Evolutionary conservation across 2,113 vertebrate species (phyloP).

Genomic region (Spizaetus ornatus): DNA sequence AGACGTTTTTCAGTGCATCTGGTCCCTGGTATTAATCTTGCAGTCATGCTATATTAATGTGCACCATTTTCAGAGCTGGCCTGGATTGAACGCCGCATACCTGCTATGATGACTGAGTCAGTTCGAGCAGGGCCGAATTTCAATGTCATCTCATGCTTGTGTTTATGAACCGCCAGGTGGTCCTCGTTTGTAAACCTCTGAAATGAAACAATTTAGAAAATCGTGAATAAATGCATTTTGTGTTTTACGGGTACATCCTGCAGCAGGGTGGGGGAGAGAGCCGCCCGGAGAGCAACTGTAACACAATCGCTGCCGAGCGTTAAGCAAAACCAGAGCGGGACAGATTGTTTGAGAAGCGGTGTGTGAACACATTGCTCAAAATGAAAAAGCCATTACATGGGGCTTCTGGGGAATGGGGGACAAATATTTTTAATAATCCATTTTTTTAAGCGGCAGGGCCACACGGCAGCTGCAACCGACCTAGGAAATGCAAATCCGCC

Average conservation of each 20-base stretch:
- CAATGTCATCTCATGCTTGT: slow-evolving; percentile 98
- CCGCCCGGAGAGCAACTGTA: neutral
- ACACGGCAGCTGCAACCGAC: neutral
- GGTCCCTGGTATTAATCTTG: slow-evolving; percentile 67
- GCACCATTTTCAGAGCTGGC: slow-evolving; percentile 12
- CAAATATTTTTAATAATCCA: slow-evolving; percentile 54
- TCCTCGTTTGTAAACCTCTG: slow-evolving; percentile 99
- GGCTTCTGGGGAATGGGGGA: neutral
- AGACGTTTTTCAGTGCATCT: slow-evolving; percentile 58
- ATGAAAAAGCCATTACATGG: neutral
- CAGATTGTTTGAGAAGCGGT: slow-evolving; percentile 33
- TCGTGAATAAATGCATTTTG: neutral
- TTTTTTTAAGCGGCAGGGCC: neutral
- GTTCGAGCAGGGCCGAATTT: slow-evolving; percentile 95
- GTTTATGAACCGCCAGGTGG: slow-evolving; percentile 97
- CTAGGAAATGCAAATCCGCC: neutral
- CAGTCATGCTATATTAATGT: slow-evolving; percentile 32
- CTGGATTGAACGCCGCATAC: slow-evolving; percentile 67
- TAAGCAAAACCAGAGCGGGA: slow-evolving; percentile 45
- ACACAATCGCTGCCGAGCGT: neutral
- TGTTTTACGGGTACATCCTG: neutral
- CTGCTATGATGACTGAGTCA: slow-evolving; percentile 97
- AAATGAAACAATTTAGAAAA: slow-evolving; percentile 36
- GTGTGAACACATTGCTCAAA: neutral
- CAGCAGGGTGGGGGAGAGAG: neutral